These are phyloP conservation scores for Drosophila diplacantha DNA, from an alignment of 2,888 invertebrate genomes.

Conservation along the genomic window DNA sequence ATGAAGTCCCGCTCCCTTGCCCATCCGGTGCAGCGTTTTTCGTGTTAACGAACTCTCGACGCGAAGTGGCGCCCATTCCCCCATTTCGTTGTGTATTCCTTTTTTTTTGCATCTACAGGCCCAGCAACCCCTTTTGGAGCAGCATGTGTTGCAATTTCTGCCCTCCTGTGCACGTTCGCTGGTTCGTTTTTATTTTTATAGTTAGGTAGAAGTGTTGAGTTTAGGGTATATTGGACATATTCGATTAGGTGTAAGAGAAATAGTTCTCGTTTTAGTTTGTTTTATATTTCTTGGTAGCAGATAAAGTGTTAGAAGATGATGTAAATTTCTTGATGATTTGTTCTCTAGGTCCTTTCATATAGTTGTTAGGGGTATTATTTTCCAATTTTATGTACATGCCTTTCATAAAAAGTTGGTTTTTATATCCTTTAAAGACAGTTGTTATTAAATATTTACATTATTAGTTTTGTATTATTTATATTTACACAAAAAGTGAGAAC, in stretches of 20 bases:
- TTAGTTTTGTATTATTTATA: not conserved
- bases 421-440: not conserved
- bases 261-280: not conserved
- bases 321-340: too few species aligned
- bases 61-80: constrained; percentile 38
- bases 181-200: constrained; percentile 43
- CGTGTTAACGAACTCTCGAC: constrained; percentile 72
- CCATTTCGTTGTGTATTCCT: constrained; percentile 16
- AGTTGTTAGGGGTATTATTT: not conserved
- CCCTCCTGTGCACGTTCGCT: constrained; percentile 41
- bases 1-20: constrained; percentile 19
- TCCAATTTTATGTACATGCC: not conserved
- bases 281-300: not conserved
- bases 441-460: not conserved
- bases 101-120: constrained; percentile 20
- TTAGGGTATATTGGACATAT: constrained; percentile 5
- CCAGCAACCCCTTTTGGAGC: constrained; percentile 36
- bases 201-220: constrained; percentile 4
- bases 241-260: not conserved
- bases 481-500: not conserved
- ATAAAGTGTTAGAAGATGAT: too few species aligned
- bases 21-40: constrained; percentile 43
- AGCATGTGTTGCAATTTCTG: constrained; percentile 65
- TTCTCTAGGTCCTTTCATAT: too few species aligned
- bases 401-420: not conserved